These are phyloP conservation scores for Cariama cristata DNA, from an alignment of 2,113 vertebrate genomes.

Conservation along the genomic window DNA sequence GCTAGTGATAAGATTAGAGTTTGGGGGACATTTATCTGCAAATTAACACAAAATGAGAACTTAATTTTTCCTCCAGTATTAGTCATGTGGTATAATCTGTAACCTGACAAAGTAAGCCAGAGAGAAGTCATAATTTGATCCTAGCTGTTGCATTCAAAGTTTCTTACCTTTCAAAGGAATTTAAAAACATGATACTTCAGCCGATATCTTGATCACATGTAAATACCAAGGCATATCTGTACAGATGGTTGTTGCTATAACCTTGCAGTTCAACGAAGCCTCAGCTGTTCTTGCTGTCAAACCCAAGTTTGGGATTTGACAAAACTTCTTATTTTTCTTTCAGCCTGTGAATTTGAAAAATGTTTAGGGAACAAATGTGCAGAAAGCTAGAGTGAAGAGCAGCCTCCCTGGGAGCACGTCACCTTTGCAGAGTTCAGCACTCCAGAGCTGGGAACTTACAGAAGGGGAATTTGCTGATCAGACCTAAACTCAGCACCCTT, in stretches of 20 bases:
- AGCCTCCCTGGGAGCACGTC: background rate
- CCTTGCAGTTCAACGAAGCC: background rate
- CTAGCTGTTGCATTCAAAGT: background rate
- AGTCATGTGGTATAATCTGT: background rate
- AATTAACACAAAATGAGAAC: background rate
- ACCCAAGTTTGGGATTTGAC: background rate
- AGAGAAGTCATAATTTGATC: background rate
- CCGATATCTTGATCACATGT: background rate
- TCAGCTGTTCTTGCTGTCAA: background rate
- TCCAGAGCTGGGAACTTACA: background rate
- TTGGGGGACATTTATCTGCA: background rate
- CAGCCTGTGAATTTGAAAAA: background rate
- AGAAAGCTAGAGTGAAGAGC: background rate
- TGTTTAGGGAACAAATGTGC: background rate
- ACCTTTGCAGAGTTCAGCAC: background rate
- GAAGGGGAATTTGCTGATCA: background rate
- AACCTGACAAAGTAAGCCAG: background rate
- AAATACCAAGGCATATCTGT: background rate
- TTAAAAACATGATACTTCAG: conserved; percentile 1
- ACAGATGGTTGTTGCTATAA: background rate
- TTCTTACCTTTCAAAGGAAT: background rate
- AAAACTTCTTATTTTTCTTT: background rate
- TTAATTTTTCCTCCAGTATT: background rate
- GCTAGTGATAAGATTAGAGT: background rate
- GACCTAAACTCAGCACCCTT: background rate